These are phyloP conservation scores for Phymastichus coffea DNA, from an alignment of 1,140 invertebrate species.

Conservation along the genomic window DNA sequence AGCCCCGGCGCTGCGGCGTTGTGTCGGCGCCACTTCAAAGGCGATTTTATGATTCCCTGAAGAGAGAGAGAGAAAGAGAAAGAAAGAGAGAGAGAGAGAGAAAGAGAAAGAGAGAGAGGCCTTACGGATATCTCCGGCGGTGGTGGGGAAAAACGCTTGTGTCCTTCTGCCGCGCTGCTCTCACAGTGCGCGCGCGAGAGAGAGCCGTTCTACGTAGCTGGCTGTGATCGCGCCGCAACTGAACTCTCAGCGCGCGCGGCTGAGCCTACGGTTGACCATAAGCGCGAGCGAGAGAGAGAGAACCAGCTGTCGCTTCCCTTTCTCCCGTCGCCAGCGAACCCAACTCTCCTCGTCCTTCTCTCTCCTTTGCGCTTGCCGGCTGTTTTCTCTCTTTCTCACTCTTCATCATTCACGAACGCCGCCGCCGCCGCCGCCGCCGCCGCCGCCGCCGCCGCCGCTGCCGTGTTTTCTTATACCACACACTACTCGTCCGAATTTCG, in stretches of 20 bases:
- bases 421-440: too few relatives aligned
- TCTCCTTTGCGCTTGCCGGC: slow-evolving; percentile 6
- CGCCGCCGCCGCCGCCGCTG: too few relatives aligned
- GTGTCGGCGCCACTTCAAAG: slow-evolving; percentile 26
- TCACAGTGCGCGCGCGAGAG: neutral
- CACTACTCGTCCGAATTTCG: slow-evolving; percentile 13
- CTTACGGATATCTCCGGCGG: too few relatives aligned
- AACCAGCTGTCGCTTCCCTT: slow-evolving; percentile 33
- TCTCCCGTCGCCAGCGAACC: slow-evolving; percentile 26
- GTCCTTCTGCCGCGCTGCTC: neutral
- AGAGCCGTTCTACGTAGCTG: neutral
- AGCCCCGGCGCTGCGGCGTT: too few relatives aligned
- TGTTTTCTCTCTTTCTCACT: slow-evolving; percentile 27
- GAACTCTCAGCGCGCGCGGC: slow-evolving; percentile 5
- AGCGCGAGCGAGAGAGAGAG: slow-evolving; percentile 29
- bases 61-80: neutral
- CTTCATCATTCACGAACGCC: slow-evolving; percentile 14
- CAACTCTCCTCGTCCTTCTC: too few relatives aligned
- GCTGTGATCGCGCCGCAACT: slow-evolving; percentile 22
- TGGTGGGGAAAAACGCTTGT: too few relatives aligned
- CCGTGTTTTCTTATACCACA: neutral
- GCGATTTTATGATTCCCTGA: slow-evolving; percentile 20
- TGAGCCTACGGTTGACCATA: slow-evolving; percentile 30
- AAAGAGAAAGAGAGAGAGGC: neutral
- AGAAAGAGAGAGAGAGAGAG: neutral